A percentile compares a stretch with the other conserved stretches of the same genome.
Conservation (phyloP, 2,113 vertebrate species). For the Zingel zingel region DNA sequence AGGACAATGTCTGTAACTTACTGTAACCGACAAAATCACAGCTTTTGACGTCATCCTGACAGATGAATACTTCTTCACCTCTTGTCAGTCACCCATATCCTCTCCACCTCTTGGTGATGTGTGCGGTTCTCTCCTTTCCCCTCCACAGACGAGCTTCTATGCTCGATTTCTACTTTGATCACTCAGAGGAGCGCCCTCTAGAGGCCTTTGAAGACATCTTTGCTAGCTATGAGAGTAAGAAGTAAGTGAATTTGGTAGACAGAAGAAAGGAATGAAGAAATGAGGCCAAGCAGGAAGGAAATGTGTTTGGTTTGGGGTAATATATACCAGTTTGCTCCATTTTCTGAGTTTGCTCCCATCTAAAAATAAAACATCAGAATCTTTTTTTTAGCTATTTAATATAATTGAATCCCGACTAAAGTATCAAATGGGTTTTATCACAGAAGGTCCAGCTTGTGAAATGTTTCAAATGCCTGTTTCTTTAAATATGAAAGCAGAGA, state of each 20-base stretch:
- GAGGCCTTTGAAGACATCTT: constrained; percentile 98
- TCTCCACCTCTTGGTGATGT: constrained; percentile 79
- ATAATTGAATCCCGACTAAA: neutral
- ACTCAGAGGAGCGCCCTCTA: constrained; percentile 96
- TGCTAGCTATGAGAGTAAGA: constrained; percentile 98
- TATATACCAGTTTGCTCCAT: constrained; percentile 12
- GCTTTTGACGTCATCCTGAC: neutral
- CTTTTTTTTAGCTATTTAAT: neutral
- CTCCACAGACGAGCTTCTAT: constrained; percentile 92
- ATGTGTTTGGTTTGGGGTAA: constrained; percentile 40
- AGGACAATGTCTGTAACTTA: constrained; percentile 33
- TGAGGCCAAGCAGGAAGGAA: constrained; percentile 79
- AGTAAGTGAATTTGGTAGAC: constrained; percentile 90
- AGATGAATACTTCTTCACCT: constrained; percentile 54
- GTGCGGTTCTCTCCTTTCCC: constrained; percentile 85
- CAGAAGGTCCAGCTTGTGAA: neutral
- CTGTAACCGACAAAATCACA: neutral
- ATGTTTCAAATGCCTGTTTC: neutral
- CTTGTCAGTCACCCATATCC: constrained; percentile 66
- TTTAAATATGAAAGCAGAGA: neutral
- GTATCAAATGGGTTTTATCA: neutral
- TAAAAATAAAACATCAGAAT: neutral
- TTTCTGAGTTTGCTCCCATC: constrained; percentile 60
- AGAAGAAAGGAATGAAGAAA: constrained; percentile 59
- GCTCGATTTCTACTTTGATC: constrained; percentile 99